Evolutionary conservation across 2,113 vertebrate genomes (phyloP), one percentile per base, ranked within the genome.

Genomic region (Isurus oxyrinchus): DNA sequence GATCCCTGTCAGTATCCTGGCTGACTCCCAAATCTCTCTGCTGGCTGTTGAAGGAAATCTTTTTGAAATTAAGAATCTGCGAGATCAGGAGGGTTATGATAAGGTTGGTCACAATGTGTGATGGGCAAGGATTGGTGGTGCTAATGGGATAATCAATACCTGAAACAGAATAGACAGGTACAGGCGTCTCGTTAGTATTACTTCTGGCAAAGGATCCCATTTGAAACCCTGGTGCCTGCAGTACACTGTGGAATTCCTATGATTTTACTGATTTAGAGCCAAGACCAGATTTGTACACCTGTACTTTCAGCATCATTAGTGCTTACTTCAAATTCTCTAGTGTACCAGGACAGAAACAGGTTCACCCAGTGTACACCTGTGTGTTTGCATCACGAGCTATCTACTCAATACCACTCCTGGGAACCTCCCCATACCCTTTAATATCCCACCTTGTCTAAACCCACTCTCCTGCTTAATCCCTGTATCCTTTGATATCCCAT

Each of bases 11-110:
- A 98, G 98, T 96, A 98, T 99, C 97, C 98, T 99, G 96, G 98
- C 97, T 0, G 97, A 98, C 96, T 99, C 99, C 25, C 98, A 98
- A 97, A 99, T 99, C 96, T 99, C 98, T n/a, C 97, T 99, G 96
- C 98, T 99, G 97, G 99, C 99, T 63, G 97, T 99, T 96, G 99
- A 99, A 97, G 99, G 99, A 81, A 99, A 99, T 97, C 98, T 99
- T 96, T 99, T 99, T 96, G 99, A 99, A 97, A 99, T 99, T 96
- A 99, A 98, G 98, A 98, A 97, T 1, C 98, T 99, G 72, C 97
- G 98, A 97, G 99, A 99, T 97, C 97, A 99, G 96, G 98, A 99
- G 7, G 99, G 99, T 69, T 99, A 99, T 27, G 99, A 99, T 76
- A 98, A 99, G 99, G 99, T 99, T 96, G 97, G 97, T 97, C 11